These are phyloP conservation scores for Chamaetylas fuelleborni DNA, from an alignment of 2,113 vertebrate genomes.

Conservation along the genomic window DNA sequence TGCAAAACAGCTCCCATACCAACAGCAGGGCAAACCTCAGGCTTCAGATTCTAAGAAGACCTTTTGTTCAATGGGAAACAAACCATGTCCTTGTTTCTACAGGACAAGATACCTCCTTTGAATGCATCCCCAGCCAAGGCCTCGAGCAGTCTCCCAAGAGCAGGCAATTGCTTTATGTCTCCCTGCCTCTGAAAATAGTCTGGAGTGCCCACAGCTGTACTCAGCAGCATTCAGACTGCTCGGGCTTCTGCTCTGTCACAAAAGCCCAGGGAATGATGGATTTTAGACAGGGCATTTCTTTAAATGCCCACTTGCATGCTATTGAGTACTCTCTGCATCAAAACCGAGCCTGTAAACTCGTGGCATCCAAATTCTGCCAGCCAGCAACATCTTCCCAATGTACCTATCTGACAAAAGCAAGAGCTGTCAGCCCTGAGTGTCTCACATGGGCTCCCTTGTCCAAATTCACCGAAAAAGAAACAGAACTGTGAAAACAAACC, in stretches of 20 bases:
- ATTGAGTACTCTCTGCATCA: neutral
- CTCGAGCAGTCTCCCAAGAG: neutral
- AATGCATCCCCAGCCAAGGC: neutral
- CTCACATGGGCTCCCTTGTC: neutral
- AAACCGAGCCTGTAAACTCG: neutral
- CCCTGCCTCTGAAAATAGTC: neutral
- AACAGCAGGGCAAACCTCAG: neutral
- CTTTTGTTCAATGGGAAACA: neutral
- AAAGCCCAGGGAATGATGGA: neutral
- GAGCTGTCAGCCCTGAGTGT: neutral
- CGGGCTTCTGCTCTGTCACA: neutral
- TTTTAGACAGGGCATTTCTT: neutral
- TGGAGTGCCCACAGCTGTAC: slow-evolving; percentile 36
- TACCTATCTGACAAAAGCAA: neutral
- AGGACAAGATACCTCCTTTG: neutral
- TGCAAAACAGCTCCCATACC: neutral
- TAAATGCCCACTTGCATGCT: neutral
- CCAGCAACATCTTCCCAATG: neutral
- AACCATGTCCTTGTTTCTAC: neutral
- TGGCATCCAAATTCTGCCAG: neutral
- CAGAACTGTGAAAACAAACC: neutral
- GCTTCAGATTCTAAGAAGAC: neutral
- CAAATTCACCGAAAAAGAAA: neutral
- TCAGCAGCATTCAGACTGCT: neutral
- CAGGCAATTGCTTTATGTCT: neutral